Base-by-base conservation (phyloP, 1,140 invertebrate species). In the Drosophila parvula region DNA sequence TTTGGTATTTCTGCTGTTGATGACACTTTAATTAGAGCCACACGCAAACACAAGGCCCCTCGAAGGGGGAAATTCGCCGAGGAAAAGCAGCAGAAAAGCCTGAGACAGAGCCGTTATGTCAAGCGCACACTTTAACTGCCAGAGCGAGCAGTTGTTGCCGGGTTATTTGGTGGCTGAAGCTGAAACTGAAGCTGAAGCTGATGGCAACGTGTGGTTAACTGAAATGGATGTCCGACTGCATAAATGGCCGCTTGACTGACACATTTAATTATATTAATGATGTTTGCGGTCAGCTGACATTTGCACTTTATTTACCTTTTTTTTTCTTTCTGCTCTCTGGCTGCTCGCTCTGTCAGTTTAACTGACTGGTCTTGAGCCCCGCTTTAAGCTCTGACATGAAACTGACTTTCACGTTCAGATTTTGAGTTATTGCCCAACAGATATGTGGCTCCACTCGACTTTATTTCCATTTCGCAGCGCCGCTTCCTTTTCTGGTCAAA, bases 241-340 rank as follows among this genome's bases (percentile, higher is more conserved):
- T 89, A 90, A 89, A 89, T 89, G 84, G 80, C 85, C 71, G 84
- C 78, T 81, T 90, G 84, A 90, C 89, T 90, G 88, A 84, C 88
- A 90, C 81, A 85, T 90, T 90, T 90, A 90, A 90, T 90, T 90
- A 90, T 90, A 91, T 91, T 89, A 91, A 89, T 91, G 89, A 89
- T 90, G 79, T 84, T 89, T 84, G 84, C 89, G 84, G 88, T 91
- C 88, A 90, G 78, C 88, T 90, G 88, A 91, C 88, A 90, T 91
- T 91, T 90, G 88, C 89, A 90, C 88, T 90, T 91, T 85, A 84
- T 84, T 81, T 81, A 82, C 81, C 51, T 81, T 81, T 56, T n/a
- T n/a, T n/a, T n/a, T n/a, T n/a, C n/a, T n/a, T 78, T 53, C 32
- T 34, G 38, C 55, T 55, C 34, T 55, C 45, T 27, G 16, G 36